Base-by-base conservation (phyloP, 1,140 invertebrate genomes). In the Drosophila kohkoa region DNA sequence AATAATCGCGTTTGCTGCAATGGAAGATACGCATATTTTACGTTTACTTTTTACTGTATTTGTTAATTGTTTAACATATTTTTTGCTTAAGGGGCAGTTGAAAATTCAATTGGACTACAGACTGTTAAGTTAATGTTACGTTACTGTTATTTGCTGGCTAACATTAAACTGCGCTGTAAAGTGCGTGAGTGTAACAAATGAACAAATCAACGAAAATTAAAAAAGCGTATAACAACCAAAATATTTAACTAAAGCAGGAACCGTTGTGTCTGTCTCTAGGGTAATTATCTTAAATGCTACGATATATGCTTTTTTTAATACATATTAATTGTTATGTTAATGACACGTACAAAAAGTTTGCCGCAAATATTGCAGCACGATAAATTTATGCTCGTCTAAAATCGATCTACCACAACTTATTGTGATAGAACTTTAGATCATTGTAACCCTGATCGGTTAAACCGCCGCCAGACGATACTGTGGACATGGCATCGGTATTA, bases 381-480 rank as follows among this genome's bases (percentile, higher is more conserved):
- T 62, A 54, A 41, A 32, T 32, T 32, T 13, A 48, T 54, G 49
- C 11, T 66, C 30, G 35, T 7, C 16, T 35, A 52, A 5, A 49
- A 35, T 41, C 5, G 2, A 6, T 92, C 93, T 94, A 95, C 94
- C 94, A 95, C 62, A 95, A 92, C 71, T 94, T 94, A 77, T 94
- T 94, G 91, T 95, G 94, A 90, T 94, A 94, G 91, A 95, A 95
- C 81, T 95, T 95, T 35, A 95, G 91, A 93, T 95, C 94, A 75
- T 95, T 94, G 81, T 93, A 95, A 15, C 94, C 94, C 73, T 94
- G 93, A 51, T 94, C 94, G 35, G 94, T 95, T n/a, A 93, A 79
- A 46, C 91, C 91, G 7, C 73, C 76, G 2, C 68, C 46, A 5
- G 86, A 86, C 5, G 91, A 92, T 0, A 81, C 81, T 0, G 70